Percentiles rank a stretch among this genome's conserved stretches.
phyloP scores from a whole-genome alignment of 2,113 vertebrate genomes.

The Camelus bactrianus region DNA sequence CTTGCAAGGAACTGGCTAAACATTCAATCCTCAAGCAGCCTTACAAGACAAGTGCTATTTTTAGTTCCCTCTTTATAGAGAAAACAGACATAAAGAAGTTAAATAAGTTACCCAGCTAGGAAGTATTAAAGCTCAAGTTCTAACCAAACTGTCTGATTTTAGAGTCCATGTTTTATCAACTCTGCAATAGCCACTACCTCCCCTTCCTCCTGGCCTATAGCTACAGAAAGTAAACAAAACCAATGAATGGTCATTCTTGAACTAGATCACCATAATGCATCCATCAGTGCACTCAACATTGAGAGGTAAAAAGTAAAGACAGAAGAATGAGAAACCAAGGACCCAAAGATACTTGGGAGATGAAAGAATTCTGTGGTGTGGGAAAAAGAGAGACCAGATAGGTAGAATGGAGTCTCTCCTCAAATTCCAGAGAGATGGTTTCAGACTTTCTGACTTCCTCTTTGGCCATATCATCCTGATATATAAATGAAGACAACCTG shows the following conservation, averaged over 20 bases:
- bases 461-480: background rate
- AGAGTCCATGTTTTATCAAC: background rate
- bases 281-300: background rate
- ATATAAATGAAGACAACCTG: background rate
- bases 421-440: background rate
- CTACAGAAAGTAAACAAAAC: background rate
- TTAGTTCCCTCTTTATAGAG: background rate
- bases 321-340: background rate
- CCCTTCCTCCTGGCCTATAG: background rate
- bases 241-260: background rate
- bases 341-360: background rate
- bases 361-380: background rate
- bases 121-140: background rate
- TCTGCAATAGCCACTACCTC: rapidly evolving
- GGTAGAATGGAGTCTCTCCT: background rate
- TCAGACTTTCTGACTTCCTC: background rate
- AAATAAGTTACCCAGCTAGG: background rate
- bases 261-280: background rate
- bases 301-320: background rate
- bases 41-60: background rate
- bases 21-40: background rate
- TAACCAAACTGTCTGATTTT: background rate
- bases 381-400: background rate
- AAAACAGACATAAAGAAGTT: background rate
- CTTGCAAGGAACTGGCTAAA: background rate